Conservation (phyloP, 1,140 invertebrate genomes). For the Pseudomyrmex cubaensis region DNA sequence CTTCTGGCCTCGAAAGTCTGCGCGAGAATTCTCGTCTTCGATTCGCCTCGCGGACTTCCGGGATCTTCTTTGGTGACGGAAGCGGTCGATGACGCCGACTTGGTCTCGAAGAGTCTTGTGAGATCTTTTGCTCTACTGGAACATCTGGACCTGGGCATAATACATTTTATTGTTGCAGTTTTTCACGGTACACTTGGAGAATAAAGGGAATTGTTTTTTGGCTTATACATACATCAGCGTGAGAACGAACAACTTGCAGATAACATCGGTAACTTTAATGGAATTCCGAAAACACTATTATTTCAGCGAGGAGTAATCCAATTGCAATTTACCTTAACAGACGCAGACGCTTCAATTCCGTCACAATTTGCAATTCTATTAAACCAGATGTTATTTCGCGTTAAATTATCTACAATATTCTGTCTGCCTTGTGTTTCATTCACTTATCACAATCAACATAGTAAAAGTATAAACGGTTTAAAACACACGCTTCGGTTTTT, state of each 20-base stretch:
- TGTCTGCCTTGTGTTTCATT: conserved; percentile 2
- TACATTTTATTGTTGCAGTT: conserved; percentile 5
- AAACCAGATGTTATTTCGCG: conserved; percentile 18
- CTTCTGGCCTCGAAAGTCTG: conserved; percentile 82
- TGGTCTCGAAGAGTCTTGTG: conserved; percentile 81
- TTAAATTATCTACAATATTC: background rate
- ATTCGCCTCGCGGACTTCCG: conserved; percentile 75
- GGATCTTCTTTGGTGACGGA: conserved; percentile 70
- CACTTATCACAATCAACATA: background rate
- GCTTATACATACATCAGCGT: background rate
- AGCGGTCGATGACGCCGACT: conserved; percentile 65
- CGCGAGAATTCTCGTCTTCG: conserved; percentile 81
- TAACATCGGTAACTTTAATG: background rate
- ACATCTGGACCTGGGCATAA: conserved; percentile 78
- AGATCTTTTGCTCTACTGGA: conserved; percentile 83
- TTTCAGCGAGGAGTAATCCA: conserved; percentile 22
- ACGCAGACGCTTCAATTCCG: background rate
- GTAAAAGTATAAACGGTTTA: background rate
- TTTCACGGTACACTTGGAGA: background rate
- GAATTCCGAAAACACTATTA: background rate
- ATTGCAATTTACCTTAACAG: background rate
- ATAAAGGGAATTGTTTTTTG: background rate
- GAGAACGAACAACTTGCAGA: background rate
- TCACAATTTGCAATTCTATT: conserved; percentile 21
- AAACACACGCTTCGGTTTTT: background rate